These are phyloP conservation scores for Protodeltote pygarga DNA, from an alignment of 2,888 invertebrate genomes.

Conservation along the genomic window DNA sequence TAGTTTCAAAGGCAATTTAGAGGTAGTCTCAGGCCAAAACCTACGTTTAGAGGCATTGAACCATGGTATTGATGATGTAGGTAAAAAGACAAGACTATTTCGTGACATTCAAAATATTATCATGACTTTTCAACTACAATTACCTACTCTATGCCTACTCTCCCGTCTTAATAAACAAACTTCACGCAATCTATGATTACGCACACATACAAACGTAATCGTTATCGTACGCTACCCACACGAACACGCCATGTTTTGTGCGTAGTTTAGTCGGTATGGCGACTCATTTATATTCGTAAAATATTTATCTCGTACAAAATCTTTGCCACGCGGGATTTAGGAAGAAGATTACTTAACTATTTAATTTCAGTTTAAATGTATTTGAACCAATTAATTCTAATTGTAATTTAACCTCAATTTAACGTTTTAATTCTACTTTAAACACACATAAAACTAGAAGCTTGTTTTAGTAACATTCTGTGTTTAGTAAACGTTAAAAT, in stretches of 20 bases:
- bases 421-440: no score
- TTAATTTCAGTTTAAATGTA: neutral
- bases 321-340: conserved; percentile 1
- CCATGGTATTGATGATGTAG: no score
- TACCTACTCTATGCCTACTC: conserved; percentile 31
- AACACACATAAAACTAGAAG: no score
- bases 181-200: conserved; percentile 54
- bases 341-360: neutral
- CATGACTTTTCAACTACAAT: no score
- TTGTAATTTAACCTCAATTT: neutral
- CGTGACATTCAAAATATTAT: no score
- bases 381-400: neutral
- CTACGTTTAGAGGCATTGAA: no score
- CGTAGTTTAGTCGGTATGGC: conserved; percentile 62
- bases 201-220: conserved; percentile 44
- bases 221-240: conserved; percentile 48
- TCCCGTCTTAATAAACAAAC: conserved; percentile 23
- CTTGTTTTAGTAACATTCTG: no score
- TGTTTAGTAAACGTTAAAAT: no score
- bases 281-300: conserved; percentile 62
- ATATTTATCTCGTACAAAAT: conserved; percentile 52
- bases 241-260: conserved; percentile 52
- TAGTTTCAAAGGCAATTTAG: no score
- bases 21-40: no score
- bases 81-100: no score